These are phyloP conservation scores for Ctenosaura bakeri DNA, from an alignment of 2,797 vertebrate species.

Conservation along the genomic window DNA sequence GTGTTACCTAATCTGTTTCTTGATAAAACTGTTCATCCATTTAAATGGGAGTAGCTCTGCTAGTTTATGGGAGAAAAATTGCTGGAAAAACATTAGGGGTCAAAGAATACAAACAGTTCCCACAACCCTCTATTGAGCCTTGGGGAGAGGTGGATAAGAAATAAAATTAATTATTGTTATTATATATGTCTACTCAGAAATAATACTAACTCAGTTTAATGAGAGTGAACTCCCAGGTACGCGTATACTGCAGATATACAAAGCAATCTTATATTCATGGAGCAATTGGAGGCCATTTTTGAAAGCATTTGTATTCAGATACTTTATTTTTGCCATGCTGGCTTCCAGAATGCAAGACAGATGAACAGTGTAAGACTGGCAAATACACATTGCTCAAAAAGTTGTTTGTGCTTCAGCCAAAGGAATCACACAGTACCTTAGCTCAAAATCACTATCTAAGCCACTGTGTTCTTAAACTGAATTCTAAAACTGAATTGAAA, in stretches of 20 bases:
- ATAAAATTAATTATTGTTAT: too few relatives aligned
- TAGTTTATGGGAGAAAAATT: slow-evolving; percentile 58
- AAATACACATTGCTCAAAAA: neutral
- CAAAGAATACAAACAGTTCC: slow-evolving; percentile 44
- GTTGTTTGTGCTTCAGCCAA: neutral
- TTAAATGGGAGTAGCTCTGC: slow-evolving; percentile 28
- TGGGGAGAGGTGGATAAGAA: too few relatives aligned
- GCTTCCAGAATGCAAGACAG: neutral
- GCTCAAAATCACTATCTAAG: neutral
- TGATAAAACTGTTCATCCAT: slow-evolving; percentile 66
- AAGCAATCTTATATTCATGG: neutral
- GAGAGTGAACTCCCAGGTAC: neutral
- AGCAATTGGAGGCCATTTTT: neutral
- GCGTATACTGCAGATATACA: neutral
- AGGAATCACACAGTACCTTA: neutral
- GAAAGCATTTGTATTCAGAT: neutral
- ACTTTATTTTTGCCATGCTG: neutral
- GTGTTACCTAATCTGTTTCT: slow-evolving; percentile 53
- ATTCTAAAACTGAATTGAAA: neutral
- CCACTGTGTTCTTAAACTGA: neutral
- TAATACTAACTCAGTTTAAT: neutral
- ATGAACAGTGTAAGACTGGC: neutral
- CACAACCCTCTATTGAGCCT: slow-evolving; percentile 2
- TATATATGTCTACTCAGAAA: neutral
- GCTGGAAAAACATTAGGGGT: slow-evolving; percentile 63